Percentiles rank a stretch among this genome's conserved stretches.
Evolutionary conservation across 2,797 vertebrate species (phyloP).

Genomic region (Sebastes steindachneri): DNA sequence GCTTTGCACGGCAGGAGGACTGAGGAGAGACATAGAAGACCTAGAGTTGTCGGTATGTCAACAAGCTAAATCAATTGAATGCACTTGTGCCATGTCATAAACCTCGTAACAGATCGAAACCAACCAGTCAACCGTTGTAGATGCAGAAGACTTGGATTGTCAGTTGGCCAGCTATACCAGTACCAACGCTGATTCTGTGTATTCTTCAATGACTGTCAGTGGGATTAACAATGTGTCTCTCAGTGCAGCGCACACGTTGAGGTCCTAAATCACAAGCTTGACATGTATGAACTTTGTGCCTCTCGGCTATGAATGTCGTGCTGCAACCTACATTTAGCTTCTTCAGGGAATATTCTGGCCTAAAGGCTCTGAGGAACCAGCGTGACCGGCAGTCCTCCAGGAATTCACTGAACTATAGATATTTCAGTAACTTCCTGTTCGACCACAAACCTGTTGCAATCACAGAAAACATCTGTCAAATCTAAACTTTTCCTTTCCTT

Average conservation of each 20-base stretch:
- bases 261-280: not conserved
- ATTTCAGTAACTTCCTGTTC: not conserved
- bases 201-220: not conserved
- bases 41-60: conserved; percentile 91
- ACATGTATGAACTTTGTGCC: not conserved
- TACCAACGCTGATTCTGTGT: not conserved
- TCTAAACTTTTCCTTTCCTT: not conserved
- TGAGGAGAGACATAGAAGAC: conserved; percentile 90
- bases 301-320: not conserved
- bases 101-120: not conserved
- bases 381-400: too few species aligned
- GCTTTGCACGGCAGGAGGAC: conserved; percentile 89
- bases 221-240: not conserved
- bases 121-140: not conserved
- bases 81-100: not conserved
- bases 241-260: not conserved
- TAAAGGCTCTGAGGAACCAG: not conserved
- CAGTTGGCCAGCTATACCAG: not conserved
- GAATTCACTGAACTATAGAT: not conserved
- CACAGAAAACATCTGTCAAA: not conserved
- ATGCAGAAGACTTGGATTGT: not conserved
- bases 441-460: not conserved
- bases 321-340: not conserved
- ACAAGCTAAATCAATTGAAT: not conserved
- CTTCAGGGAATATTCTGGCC: not conserved